Percentiles rank a stretch among this genome's conserved stretches.
phyloP scores from a whole-genome alignment of 2,113 vertebrate genomes.

The Hystrix brachyura region DNA sequence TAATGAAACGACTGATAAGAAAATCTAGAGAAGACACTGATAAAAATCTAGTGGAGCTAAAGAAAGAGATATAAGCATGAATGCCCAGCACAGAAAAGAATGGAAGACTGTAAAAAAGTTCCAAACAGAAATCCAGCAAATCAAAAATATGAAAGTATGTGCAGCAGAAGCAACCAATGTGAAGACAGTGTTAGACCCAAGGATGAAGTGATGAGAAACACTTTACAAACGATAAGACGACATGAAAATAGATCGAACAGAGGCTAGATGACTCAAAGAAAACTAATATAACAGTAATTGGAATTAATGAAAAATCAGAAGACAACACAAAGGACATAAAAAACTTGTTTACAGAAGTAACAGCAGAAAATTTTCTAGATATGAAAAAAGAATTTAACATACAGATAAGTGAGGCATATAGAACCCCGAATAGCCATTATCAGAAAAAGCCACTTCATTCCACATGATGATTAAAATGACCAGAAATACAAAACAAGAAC shows the following conservation, averaged over 20 bases:
- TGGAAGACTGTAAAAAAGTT: neutral
- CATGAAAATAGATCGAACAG: neutral
- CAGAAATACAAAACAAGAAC: neutral
- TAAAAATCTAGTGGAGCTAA: neutral
- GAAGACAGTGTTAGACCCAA: neutral
- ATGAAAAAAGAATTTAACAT: neutral
- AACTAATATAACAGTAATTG: neutral
- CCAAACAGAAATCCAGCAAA: neutral
- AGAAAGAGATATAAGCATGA: neutral
- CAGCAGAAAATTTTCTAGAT: neutral
- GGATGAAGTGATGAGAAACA: neutral
- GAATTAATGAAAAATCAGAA: neutral
- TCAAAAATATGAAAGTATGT: neutral
- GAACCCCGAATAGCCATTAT: neutral
- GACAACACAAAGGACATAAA: neutral
- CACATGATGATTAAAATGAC: neutral
- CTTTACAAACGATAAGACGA: neutral
- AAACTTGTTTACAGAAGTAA: neutral
- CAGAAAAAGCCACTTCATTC: neutral
- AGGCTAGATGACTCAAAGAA: neutral
- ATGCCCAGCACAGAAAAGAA: neutral
- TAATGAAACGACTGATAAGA: neutral
- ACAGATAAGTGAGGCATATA: neutral
- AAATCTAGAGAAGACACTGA: neutral
- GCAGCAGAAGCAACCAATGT: neutral